Conservation (phyloP, 2,113 vertebrate species). For the Sinocyclocheilus grahami region DNA sequence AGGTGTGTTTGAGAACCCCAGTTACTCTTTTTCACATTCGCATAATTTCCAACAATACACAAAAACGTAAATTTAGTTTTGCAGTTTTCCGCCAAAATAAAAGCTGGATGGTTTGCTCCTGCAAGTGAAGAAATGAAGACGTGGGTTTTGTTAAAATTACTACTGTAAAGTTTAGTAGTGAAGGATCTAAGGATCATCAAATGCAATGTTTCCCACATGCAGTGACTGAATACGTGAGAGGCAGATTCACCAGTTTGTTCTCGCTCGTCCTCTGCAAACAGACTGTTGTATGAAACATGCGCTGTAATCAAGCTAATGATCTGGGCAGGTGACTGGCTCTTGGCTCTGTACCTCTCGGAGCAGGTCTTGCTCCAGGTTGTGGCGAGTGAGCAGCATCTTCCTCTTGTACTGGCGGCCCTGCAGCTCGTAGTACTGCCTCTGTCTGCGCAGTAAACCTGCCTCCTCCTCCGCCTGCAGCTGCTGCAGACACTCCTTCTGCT, state of each 20-base stretch:
- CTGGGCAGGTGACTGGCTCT: background rate
- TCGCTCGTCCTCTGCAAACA: background rate
- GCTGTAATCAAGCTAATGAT: background rate
- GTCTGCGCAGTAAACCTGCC: conserved; percentile 82
- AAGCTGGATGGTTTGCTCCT: background rate
- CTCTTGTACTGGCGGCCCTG: conserved; percentile 91
- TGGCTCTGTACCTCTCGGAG: conserved; percentile 78
- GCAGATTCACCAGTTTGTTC: background rate
- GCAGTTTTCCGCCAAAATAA: background rate
- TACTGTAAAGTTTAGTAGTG: background rate
- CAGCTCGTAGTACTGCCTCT: conserved; percentile 89
- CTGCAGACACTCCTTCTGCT: conserved; percentile 90
- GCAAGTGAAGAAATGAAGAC: background rate
- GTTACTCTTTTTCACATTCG: background rate
- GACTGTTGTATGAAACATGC: background rate
- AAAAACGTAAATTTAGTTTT: no score
- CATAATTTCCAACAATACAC: no score
- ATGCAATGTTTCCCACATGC: background rate
- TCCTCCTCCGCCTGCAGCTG: conserved; percentile 90
- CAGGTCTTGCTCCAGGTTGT: conserved; percentile 90
- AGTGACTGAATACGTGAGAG: background rate
- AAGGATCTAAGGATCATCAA: no score
- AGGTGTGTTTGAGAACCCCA: background rate
- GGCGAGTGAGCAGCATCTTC: conserved; percentile 87
- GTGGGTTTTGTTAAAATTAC: background rate